Percentiles rank a stretch among this genome's conserved stretches.
Evolutionary conservation across 2,797 vertebrate species (phyloP).

Genomic region (Karalla daura): DNA sequence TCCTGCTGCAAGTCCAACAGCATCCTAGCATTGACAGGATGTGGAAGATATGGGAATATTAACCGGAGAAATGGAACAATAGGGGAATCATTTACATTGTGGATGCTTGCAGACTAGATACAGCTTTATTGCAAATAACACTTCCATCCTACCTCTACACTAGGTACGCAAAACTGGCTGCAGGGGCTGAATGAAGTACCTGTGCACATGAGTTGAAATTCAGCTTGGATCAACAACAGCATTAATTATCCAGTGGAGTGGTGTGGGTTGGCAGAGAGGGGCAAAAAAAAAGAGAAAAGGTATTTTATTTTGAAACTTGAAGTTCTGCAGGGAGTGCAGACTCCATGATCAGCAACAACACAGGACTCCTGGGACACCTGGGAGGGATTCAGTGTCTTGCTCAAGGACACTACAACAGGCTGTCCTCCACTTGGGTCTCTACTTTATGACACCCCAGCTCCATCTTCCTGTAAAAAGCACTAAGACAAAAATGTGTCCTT

Average conservation of each 20-base stretch:
- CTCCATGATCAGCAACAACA: not conserved
- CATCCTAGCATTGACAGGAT: not conserved
- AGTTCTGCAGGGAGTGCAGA: conserved; percentile 1
- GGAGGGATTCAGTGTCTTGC: not conserved
- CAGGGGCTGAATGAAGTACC: not conserved
- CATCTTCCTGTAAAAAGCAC: not conserved
- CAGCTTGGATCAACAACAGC: too few species aligned
- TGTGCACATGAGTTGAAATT: not conserved
- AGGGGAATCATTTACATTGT: not conserved
- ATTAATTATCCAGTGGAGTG: too few species aligned
- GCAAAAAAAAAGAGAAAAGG: not conserved
- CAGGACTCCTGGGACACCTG: not conserved
- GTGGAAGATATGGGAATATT: not conserved
- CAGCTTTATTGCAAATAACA: too few species aligned
- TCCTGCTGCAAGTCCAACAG: not conserved
- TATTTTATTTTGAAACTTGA: conserved; percentile 17
- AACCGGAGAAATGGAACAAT: not conserved
- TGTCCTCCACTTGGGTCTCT: conserved; percentile 1
- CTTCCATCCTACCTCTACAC: too few species aligned
- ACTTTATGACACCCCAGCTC: not conserved
- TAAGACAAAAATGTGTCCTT: not conserved
- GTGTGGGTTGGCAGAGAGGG: not conserved
- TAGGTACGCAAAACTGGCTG: too few species aligned
- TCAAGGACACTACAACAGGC: conserved; percentile 25
- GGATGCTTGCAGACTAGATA: not conserved